These are phyloP conservation scores for Cantharis lateralis DNA, from an alignment of 2,888 invertebrate genomes.

Conservation along the genomic window DNA sequence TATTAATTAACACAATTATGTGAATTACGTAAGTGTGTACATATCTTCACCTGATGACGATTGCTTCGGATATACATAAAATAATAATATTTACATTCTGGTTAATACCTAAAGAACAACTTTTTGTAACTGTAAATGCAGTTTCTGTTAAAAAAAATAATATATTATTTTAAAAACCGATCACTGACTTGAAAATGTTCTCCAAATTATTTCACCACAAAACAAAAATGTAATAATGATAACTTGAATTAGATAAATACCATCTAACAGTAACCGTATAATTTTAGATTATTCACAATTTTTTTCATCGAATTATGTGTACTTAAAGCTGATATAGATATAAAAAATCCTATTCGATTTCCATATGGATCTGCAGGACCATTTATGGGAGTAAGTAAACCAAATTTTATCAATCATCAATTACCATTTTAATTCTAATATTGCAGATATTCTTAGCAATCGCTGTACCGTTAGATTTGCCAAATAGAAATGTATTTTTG, in stretches of 20 bases:
- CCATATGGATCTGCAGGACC: slow-evolving; percentile 31
- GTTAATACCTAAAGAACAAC: neutral
- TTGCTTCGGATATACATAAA: neutral
- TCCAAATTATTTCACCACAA: neutral
- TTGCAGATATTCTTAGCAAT: slow-evolving; percentile 69
- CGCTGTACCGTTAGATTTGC: slow-evolving; percentile 69
- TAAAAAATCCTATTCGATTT: slow-evolving; percentile 25
- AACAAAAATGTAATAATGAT: neutral
- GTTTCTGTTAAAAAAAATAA: too few relatives aligned
- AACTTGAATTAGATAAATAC: neutral
- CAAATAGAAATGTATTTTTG: slow-evolving; percentile 54
- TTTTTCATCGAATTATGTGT: too few relatives aligned
- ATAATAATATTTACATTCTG: neutral
- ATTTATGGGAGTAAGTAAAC: slow-evolving; percentile 31
- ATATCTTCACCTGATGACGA: too few relatives aligned
- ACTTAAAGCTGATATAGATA: too few relatives aligned
- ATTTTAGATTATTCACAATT: neutral
- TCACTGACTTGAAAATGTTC: neutral
- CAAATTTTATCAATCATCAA: neutral
- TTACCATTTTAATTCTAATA: neutral
- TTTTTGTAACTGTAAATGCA: neutral
- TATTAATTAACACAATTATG: too few relatives aligned
- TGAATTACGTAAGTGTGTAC: too few relatives aligned
- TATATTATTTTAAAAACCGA: neutral
- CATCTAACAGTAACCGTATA: neutral